Evolutionary conservation across 2,888 invertebrate species (phyloP), one percentile per base, ranked within the genome.

Genomic region (Protodeltote pygarga): DNA sequence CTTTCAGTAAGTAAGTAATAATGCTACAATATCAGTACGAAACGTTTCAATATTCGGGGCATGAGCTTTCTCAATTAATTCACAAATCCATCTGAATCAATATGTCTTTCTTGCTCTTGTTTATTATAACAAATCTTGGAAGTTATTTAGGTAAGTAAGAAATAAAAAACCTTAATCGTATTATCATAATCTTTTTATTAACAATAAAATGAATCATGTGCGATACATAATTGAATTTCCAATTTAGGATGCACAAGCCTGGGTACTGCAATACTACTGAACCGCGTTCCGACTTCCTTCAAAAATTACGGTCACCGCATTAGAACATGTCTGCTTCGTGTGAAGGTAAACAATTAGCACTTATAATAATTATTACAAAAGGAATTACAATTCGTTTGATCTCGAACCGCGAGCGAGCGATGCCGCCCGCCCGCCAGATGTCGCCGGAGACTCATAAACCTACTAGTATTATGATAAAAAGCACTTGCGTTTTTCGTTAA

Each of bases 161-260:
- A 79, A 77, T 70, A 68, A 79, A 78, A 80, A 61, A 38, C 68
- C 59, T 8, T n/a, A 24, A 53, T 73, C 57, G 50, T 81, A 81
- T 86, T 81, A 88, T 87, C 72, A 81, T 90, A 86, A 87, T 91
- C 85, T 87, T 92, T 92, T 90, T 90, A 91, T 86, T 91, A 92
- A 92, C 92, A 92, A 91, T 90, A 84, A 92, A 91, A 90, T 88
- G 79, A 92, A 89, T 87, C 85, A 71, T 85, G 89, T 90, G 89
- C 88, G 77, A 85, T 88, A 90, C 86, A 87, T 88, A 87, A 87
- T 87, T 84, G 76, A 87, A 81, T 87, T 84, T 77, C 79, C 87
- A 84, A 79, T 84, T 83, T 74, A 79, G 82, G 75, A 82, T 85
- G 84, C 85, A 77, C 85, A 89, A 89, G 88, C 89, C 82, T 68